These are phyloP conservation scores for Dendroctonus valens DNA, from an alignment of 1,140 invertebrate species.

Conservation along the genomic window DNA sequence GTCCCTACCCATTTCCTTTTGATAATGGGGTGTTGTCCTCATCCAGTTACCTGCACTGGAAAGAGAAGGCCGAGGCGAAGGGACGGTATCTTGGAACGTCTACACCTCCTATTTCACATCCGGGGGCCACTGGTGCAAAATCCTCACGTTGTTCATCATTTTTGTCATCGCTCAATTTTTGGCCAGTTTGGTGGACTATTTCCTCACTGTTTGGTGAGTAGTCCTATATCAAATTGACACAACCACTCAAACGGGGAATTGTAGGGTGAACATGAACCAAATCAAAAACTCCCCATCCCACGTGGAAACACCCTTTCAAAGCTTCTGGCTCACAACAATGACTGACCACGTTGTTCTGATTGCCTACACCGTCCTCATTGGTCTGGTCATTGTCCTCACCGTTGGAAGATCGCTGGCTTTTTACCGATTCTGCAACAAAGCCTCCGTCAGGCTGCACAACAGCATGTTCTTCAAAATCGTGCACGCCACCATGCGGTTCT, in stretches of 20 bases:
- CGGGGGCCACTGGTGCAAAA: constrained; percentile 54
- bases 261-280: constrained; percentile 40
- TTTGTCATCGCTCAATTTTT: constrained; percentile 62
- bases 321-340: constrained; percentile 80
- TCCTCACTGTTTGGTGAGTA: constrained; percentile 52
- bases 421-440: constrained; percentile 71
- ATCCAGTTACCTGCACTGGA: constrained; percentile 20
- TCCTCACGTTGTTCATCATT: constrained; percentile 54
- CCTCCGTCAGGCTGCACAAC: constrained; percentile 66
- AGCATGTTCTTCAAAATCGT: constrained; percentile 80
- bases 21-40: neutral
- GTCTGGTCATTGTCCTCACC: constrained; percentile 63
- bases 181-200: constrained; percentile 65
- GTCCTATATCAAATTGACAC: neutral
- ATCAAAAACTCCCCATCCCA: constrained; percentile 3
- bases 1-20: too few relatives aligned
- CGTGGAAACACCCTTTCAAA: constrained; percentile 7
- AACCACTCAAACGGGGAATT: constrained; percentile 6
- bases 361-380: constrained; percentile 84
- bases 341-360: constrained; percentile 64
- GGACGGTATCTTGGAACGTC: constrained; percentile 57
- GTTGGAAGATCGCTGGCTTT: constrained; percentile 67
- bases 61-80: constrained; percentile 45
- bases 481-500: constrained; percentile 81
- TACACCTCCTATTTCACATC: constrained; percentile 64